These are phyloP conservation scores for Oreocharis arfaki DNA, from an alignment of 2,113 vertebrate genomes.

Conservation along the genomic window DNA sequence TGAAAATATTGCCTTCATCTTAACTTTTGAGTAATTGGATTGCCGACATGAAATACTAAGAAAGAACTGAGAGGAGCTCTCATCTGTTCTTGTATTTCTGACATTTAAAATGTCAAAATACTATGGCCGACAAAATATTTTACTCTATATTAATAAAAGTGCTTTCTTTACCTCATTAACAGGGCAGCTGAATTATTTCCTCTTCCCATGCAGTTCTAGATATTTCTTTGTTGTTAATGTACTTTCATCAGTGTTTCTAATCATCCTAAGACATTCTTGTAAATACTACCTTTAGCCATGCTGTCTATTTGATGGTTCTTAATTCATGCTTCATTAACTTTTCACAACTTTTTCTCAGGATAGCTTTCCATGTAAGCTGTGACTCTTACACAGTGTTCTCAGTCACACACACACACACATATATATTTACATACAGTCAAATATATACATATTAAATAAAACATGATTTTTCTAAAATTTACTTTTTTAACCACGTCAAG, in stretches of 20 bases:
- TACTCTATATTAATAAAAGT: neutral
- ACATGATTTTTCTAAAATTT: neutral
- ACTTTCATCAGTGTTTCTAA: neutral
- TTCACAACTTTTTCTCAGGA: neutral
- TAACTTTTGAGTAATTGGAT: neutral
- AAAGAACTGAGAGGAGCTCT: neutral
- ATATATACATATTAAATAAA: neutral
- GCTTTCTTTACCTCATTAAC: neutral
- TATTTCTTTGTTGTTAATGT: neutral
- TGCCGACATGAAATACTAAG: neutral
- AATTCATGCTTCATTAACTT: neutral
- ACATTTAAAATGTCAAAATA: neutral
- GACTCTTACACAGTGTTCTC: neutral
- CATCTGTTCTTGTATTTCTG: neutral
- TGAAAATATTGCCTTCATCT: neutral
- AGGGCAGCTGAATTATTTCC: neutral
- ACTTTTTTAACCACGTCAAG: neutral
- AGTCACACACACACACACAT: neutral
- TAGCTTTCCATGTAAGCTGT: neutral
- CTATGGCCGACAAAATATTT: neutral
- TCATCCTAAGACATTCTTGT: neutral
- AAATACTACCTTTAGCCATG: neutral
- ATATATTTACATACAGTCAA: neutral
- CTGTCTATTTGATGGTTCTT: neutral
- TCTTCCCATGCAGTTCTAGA: neutral